Evolutionary conservation across 2,113 vertebrate genomes (phyloP), one percentile per base, ranked within the genome.

Genomic region (Spheniscus mendiculus): DNA sequence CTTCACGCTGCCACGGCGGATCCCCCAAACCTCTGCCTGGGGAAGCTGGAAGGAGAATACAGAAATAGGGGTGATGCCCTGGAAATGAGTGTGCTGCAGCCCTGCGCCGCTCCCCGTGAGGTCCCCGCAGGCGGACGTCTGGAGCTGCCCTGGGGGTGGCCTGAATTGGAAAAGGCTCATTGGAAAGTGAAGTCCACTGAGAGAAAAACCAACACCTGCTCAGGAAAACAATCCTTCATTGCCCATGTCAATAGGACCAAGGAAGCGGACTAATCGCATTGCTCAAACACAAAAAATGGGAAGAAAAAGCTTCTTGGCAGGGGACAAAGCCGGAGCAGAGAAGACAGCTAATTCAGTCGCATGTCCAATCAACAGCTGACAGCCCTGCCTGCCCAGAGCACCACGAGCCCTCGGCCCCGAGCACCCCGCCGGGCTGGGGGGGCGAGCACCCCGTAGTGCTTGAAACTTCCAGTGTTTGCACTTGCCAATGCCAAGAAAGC

Each of bases 41-140:
- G 22, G 55, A 44, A 58, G 50, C 52, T 38, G 63, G 34, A 52
- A 65, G 22, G 34, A 67, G 21, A 55, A 20, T 2, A 17, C 2
- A 15, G 66, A 42, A 40, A 53, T 2, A 22, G 26, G 45, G 53
- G 65, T 25, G 89, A 72, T 45, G 82, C 44, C 59, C 89, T n/a
- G 59, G 66, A 22, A 67, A 27, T 0, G 11, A 53, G 52, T 6
- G 7, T 0, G 4, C 59, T 8, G 44, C 44, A 34, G 36, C 66
- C 65, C 40, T 5, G n/a, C 2, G n/a, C 40, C 4, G 8, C 40
- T 29, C 20, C 3, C 5, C 0, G 7, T 3, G 4, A 27, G 16
- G 53, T 55, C 69, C 61, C 83, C 1, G 25, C 67, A 11, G 76
- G 76, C 3, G 4, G 45, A 15, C 5, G 2, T 9, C 17, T 9